These are phyloP conservation scores for Heliconius hewitsoni DNA, from an alignment of 1,140 invertebrate genomes.

Conservation along the genomic window DNA sequence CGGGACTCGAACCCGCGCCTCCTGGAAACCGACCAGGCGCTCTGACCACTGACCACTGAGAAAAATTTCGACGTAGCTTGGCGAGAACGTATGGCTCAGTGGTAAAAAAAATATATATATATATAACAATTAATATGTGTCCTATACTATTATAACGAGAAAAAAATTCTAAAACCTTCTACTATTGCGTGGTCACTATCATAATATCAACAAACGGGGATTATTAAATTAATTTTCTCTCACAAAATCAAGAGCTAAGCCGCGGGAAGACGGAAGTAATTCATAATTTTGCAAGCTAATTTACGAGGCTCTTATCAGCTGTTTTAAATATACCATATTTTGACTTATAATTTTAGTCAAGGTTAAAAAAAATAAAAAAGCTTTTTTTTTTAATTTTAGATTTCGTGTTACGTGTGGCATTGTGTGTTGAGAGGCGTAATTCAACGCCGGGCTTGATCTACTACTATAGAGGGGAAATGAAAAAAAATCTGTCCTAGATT, in stretches of 20 bases:
- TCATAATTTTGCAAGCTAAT: not conserved
- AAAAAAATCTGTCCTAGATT: no score
- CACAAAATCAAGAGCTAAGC: slow-evolving; percentile 3
- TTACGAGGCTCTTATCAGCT: not conserved
- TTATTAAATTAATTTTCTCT: slow-evolving; percentile 7
- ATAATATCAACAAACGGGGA: not conserved
- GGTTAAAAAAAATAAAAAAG: no score
- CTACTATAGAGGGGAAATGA: no score
- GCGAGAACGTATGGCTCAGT: no score
- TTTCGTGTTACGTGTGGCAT: not conserved
- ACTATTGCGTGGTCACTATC: not conserved
- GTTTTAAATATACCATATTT: slow-evolving; percentile 5
- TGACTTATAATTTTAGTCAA: not conserved
- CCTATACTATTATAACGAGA: not conserved
- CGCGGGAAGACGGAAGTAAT: slow-evolving; percentile 1
- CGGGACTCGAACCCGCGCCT: no score
- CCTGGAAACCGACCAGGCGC: no score
- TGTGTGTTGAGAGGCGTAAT: not conserved
- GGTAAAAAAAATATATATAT: no score
- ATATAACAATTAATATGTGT: no score
- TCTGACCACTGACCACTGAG: no score
- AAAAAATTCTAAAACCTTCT: not conserved
- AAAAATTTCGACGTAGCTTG: no score
- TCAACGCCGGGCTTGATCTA: not conserved
- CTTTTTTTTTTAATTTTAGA: no score